Conservation (phyloP, 2,888 invertebrate species). For the Orthosia gothica region DNA sequence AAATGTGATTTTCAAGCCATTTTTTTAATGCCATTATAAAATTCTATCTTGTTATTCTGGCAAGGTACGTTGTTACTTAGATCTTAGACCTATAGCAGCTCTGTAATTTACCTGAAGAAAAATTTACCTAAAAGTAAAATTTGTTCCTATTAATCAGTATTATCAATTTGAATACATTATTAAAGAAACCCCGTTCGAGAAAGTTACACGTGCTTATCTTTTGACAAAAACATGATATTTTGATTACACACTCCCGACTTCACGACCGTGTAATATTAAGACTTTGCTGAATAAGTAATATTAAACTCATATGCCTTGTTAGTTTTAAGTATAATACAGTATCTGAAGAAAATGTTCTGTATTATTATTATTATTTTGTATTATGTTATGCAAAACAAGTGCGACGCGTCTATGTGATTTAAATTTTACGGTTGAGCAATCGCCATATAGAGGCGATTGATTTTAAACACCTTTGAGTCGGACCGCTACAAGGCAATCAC, state of each 20-base stretch:
- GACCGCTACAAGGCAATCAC: too few relatives aligned
- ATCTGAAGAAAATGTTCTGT: not conserved
- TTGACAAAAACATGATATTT: constrained; percentile 13
- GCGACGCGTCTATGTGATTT: too few relatives aligned
- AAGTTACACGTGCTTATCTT: not conserved
- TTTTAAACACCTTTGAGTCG: too few relatives aligned
- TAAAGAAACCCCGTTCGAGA: not conserved
- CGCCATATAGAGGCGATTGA: not conserved
- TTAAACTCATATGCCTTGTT: constrained; percentile 4
- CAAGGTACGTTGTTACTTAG: not conserved
- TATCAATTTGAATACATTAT: not conserved
- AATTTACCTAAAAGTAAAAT: not conserved
- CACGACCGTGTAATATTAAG: not conserved
- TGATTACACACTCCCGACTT: constrained; percentile 9
- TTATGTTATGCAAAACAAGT: too few relatives aligned
- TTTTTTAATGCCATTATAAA: too few relatives aligned
- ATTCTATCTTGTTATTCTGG: not conserved
- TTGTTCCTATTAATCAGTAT: constrained; percentile 6
- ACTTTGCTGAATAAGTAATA: constrained; percentile 3
- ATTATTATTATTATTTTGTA: too few relatives aligned
- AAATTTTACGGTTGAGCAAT: not conserved
- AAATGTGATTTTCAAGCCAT: too few relatives aligned
- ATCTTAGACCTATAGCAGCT: not conserved
- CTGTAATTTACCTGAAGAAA: constrained; percentile 3
- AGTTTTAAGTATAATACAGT: not conserved